Evolutionary conservation across 2,888 invertebrate genomes (phyloP), one percentile per base, ranked within the genome.

Genomic region (Sipha maydis): DNA sequence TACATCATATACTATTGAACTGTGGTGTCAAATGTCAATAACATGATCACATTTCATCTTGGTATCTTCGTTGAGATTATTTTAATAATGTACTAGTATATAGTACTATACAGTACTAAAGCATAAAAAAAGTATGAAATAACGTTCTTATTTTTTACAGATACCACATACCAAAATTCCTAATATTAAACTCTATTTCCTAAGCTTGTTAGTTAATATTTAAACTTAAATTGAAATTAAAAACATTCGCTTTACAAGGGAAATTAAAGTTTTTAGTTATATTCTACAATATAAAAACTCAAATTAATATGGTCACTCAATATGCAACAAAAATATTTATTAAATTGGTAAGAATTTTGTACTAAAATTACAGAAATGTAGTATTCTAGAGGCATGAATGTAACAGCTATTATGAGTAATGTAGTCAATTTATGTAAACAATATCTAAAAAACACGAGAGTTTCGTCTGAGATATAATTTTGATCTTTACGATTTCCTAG

Each of bases 1-100:
- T 69, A 69, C 7, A 69, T 69, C 11, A 69, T 11, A 69, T n/a
- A 28, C 19, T 61, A 80, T 80, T 48, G 25, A 71, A 83, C 83
- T 54, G 48, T 48, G 48, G 83, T 83, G n/a, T 83, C 83, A 8
- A 28, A 41, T 83, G 31, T 82, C 31, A 31, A 11, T 48, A 69
- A 11, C n/a, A 61, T n/a, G 48, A 83, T 83, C 69, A 21, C 11
- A 71, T 83, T 83, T 71, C 71, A 48, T 34, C 48, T 3, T 31
- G 34, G 71, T 11, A 82, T 79, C 61, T 25, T 61, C 61, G 34
- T 17, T 25, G 14, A 34, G 21, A 34, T 61, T 61, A 25, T 61
- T 80, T 80, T 67, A 69, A 41, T 38, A 79, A 38, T n/a, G 25
- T 48, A 14, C 48, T n/a, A n/a, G n/a, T n/a, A n/a, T n/a, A n/a